A percentile compares a stretch with the other conserved stretches of the same genome.
phyloP scores from a whole-genome alignment of 2,888 invertebrate genomes.

The Drosophila basisetae region DNA sequence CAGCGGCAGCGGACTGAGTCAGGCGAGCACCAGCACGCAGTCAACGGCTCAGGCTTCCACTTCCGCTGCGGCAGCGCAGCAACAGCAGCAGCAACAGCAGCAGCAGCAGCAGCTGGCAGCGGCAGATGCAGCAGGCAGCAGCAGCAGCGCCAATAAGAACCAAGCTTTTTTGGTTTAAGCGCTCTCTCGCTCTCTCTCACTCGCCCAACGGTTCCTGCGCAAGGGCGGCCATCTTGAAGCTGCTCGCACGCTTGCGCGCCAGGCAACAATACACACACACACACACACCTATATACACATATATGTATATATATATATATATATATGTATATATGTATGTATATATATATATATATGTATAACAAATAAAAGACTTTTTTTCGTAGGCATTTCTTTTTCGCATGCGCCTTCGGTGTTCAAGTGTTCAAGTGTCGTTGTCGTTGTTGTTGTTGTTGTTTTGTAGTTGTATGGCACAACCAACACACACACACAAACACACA shows the following conservation, averaged over 20 bases:
- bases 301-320: constrained; percentile 13
- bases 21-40: constrained; percentile 84
- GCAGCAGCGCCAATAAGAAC: constrained; percentile 70
- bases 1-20: constrained; percentile 84
- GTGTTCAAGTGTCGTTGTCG: constrained; percentile 52
- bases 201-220: constrained; percentile 62
- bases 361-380: constrained; percentile 80
- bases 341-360: constrained; percentile 16
- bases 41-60: constrained; percentile 81
- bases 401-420: constrained; percentile 71
- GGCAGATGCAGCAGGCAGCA: constrained; percentile 54
- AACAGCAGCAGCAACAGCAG: constrained; percentile 65
- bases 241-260: constrained; percentile 61
- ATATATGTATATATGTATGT: constrained; percentile 14
- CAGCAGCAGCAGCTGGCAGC: constrained; percentile 75
- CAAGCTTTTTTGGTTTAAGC: constrained; percentile 85
- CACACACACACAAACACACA: constrained; percentile 33
- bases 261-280: constrained; percentile 29
- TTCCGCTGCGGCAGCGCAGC: constrained; percentile 75
- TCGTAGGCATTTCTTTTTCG: constrained; percentile 78
- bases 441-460: constrained; percentile 43
- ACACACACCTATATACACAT: constrained; percentile 12
- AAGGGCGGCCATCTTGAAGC: constrained; percentile 75
- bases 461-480: constrained; percentile 57
- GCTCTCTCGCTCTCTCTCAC: constrained; percentile 19